Percentiles rank a stretch among this genome's conserved stretches.
phyloP scores from a whole-genome alignment of 2,888 invertebrate genomes.

The Drepanosiphum platanoidis region DNA sequence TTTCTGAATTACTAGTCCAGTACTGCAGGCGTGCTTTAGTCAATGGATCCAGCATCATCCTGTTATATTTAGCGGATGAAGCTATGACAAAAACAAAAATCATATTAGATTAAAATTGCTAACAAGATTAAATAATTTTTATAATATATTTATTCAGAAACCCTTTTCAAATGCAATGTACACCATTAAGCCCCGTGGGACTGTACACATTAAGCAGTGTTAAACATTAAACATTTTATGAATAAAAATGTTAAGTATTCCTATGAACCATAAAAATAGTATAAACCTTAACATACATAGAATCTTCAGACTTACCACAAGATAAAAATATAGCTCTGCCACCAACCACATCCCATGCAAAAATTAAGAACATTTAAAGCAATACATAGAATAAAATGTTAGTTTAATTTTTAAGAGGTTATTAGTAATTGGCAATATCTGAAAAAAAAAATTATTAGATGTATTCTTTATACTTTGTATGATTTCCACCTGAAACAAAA shows the following conservation, averaged over 20 bases:
- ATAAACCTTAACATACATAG: neutral
- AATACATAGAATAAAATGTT: slow-evolving; percentile 55
- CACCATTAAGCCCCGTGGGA: slow-evolving; percentile 56
- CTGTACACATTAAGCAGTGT: slow-evolving; percentile 46
- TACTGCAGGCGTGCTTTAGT: slow-evolving; percentile 63
- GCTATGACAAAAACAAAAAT: slow-evolving; percentile 53
- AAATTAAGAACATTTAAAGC: slow-evolving; percentile 59
- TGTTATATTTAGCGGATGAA: slow-evolving; percentile 55
- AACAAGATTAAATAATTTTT: neutral
- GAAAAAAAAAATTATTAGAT: slow-evolving; percentile 21
- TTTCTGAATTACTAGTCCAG: slow-evolving; percentile 61
- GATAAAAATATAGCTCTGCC: slow-evolving; percentile 54
- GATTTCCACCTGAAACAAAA: slow-evolving; percentile 40
- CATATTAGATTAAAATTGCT: slow-evolving; percentile 4
- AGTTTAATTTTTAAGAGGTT: slow-evolving; percentile 41
- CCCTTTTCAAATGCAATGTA: slow-evolving; percentile 50
- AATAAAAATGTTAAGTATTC: slow-evolving; percentile 24
- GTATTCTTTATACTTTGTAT: neutral
- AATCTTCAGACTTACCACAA: slow-evolving; percentile 56
- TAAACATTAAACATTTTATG: slow-evolving; percentile 41
- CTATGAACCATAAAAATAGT: slow-evolving; percentile 19
- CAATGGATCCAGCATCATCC: slow-evolving; percentile 59
- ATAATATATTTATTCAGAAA: slow-evolving; percentile 20
- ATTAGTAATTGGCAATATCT: slow-evolving; percentile 32
- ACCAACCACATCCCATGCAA: slow-evolving; percentile 61